A percentile compares a stretch with the other conserved stretches of the same genome.
phyloP scores from a whole-genome alignment of 2,888 invertebrate genomes.

The Chymomyza procnemis region DNA sequence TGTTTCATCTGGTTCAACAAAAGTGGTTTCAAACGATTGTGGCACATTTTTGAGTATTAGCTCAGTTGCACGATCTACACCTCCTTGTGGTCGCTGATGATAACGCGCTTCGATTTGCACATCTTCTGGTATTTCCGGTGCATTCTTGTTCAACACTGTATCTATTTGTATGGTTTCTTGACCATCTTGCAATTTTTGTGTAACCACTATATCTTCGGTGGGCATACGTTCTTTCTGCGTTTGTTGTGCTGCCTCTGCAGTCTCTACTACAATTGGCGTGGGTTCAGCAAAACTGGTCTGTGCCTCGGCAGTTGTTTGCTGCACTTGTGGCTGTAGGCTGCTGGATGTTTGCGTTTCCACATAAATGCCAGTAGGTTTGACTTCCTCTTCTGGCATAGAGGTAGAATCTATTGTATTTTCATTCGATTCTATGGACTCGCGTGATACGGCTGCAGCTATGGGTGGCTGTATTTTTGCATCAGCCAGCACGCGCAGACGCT shows the following conservation, averaged over 20 bases:
- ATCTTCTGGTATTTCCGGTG: constrained; percentile 81
- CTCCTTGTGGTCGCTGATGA: constrained; percentile 80
- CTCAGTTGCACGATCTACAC: constrained; percentile 82
- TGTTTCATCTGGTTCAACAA: constrained; percentile 90
- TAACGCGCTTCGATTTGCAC: constrained; percentile 87
- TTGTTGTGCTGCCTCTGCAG: constrained; percentile 75
- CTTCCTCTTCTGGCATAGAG: constrained; percentile 86
- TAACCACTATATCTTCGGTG: constrained; percentile 84
- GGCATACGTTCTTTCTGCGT: constrained; percentile 78
- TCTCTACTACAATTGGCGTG: constrained; percentile 51
- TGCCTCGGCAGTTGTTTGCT: constrained; percentile 80
- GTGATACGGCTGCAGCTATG: constrained; percentile 22
- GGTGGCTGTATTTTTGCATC: constrained; percentile 66
- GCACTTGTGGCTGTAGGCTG: constrained; percentile 79
- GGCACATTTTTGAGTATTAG: constrained; percentile 86
- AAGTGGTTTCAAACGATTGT: constrained; percentile 88
- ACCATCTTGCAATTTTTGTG: constrained; percentile 82
- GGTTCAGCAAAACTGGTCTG: constrained; percentile 81
- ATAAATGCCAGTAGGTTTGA: constrained; percentile 73
- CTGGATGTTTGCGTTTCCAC: constrained; percentile 85
- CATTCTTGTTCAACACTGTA: constrained; percentile 81
- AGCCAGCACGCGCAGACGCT: constrained; percentile 66
- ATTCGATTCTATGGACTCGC: constrained; percentile 74
- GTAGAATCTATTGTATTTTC: constrained; percentile 83
- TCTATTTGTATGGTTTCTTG: constrained; percentile 87